Evolutionary conservation across 2,113 vertebrate species (phyloP).

Genomic region (Malaclemys terrapin): DNA sequence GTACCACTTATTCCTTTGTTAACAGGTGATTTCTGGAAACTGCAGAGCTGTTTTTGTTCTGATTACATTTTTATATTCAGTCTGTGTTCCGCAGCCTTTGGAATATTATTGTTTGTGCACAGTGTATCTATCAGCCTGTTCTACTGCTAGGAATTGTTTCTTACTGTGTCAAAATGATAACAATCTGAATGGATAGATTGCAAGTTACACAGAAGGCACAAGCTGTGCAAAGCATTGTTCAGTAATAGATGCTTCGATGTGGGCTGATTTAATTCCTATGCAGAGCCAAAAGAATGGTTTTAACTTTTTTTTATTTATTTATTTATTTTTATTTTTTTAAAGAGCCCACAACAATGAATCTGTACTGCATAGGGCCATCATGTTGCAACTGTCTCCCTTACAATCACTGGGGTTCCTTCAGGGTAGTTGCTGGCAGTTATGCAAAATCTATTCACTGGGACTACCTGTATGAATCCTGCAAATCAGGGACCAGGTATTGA

Average conservation of each 20-base stretch:
- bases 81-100: background rate
- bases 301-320: too few relatives aligned
- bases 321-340: too few relatives aligned
- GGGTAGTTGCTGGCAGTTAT: rapidly evolving
- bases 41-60: background rate
- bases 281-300: background rate
- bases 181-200: background rate
- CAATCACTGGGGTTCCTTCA: rapidly evolving
- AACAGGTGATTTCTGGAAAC: constrained; percentile 1
- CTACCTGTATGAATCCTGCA: background rate
- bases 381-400: background rate
- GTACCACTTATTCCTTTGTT: background rate
- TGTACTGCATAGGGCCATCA: rapidly evolving
- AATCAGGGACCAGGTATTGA: background rate
- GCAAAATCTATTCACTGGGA: rapidly evolving
- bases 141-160: rapidly evolving
- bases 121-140: rapidly evolving
- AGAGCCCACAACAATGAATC: background rate
- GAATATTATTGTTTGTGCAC: background rate
- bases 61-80: background rate
- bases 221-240: rapidly evolving
- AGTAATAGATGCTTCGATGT: rapidly evolving
- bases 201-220: background rate
- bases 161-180: background rate
- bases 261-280: background rate